phyloP scores from a whole-genome alignment of 2,797 vertebrate genomes.

The Strix occidentalis region DNA sequence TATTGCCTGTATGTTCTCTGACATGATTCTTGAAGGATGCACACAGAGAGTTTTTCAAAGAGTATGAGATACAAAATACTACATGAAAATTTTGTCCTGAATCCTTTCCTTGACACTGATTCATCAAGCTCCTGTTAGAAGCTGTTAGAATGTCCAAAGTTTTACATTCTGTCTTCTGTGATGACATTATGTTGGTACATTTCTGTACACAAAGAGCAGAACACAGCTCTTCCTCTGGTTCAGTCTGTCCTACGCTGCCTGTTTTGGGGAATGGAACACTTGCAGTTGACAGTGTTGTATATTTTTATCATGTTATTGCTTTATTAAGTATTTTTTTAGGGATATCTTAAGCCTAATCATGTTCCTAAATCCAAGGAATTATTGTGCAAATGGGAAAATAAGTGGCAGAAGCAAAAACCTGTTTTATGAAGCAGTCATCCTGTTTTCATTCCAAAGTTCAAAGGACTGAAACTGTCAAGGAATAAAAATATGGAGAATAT shows the following conservation, averaged over 20 bases:
- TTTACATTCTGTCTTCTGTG: background rate
- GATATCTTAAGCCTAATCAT: background rate
- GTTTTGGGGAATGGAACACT: background rate
- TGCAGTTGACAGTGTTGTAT: background rate
- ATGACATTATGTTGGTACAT: background rate
- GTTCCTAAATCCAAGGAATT: background rate
- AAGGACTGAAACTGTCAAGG: background rate
- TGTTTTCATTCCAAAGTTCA: background rate
- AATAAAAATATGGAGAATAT: background rate
- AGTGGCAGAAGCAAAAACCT: background rate
- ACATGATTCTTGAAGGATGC: background rate
- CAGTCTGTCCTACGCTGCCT: background rate
- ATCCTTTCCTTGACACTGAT: background rate
- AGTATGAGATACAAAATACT: background rate
- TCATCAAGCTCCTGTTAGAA: background rate
- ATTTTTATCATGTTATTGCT: background rate
- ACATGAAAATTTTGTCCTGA: background rate
- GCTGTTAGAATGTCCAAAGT: background rate
- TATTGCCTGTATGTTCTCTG: background rate
- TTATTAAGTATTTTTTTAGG: background rate
- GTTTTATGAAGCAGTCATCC: background rate
- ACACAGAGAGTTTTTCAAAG: background rate
- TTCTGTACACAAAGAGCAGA: background rate
- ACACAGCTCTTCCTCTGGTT: background rate
- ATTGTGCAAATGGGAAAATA: background rate